Conservation (phyloP, 2,113 vertebrate genomes). For the Ranitomeya imitator region DNA sequence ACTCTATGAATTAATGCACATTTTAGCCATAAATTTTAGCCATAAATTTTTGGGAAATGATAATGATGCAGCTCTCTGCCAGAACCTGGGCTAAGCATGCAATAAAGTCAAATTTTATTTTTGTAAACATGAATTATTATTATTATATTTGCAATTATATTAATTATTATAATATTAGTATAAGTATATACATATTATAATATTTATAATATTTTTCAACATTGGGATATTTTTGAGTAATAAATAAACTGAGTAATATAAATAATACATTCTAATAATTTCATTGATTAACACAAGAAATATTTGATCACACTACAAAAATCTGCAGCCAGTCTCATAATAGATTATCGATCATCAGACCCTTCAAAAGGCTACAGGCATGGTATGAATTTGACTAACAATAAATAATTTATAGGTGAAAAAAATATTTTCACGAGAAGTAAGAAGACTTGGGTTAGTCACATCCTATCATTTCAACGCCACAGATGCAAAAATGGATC, state of each 20-base stretch:
- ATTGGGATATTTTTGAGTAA: no score
- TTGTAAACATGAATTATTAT: no score
- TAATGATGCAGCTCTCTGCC: not conserved
- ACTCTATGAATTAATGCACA: not conserved
- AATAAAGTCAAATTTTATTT: no score
- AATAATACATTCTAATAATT: not conserved
- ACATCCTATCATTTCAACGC: not conserved
- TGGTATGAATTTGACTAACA: not conserved
- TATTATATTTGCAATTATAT: no score
- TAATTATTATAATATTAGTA: no score
- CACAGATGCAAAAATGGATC: not conserved
- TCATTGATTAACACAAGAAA: not conserved
- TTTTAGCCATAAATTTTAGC: not conserved
- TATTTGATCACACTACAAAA: not conserved
- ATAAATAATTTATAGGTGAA: not conserved
- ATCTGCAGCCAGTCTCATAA: not conserved
- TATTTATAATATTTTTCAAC: no score
- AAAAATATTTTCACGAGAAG: not conserved
- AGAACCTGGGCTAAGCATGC: no score
- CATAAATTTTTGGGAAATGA: not conserved
- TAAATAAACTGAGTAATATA: not conserved
- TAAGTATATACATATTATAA: no score
- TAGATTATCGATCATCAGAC: not conserved
- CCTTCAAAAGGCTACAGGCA: not conserved
- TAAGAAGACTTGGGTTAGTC: not conserved